Percentiles rank a stretch among this genome's conserved stretches.
These are phyloP conservation scores for Helogale parvula DNA, from an alignment of 2,113 vertebrate genomes.

Conservation along the genomic window DNA sequence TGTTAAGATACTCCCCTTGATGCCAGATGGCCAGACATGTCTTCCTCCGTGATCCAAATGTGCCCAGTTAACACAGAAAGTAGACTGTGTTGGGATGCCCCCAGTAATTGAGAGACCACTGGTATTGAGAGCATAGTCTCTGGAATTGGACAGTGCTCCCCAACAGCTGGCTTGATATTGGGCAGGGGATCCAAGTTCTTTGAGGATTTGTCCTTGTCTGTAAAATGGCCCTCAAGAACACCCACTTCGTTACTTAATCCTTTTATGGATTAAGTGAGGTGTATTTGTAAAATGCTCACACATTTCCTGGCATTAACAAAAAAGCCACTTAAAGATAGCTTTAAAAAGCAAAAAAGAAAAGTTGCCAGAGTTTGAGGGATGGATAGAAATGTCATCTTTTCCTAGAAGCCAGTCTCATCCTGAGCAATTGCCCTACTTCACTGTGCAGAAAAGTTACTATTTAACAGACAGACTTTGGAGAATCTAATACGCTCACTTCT, in stretches of 20 bases:
- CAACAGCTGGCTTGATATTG: background rate
- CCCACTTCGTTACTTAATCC: background rate
- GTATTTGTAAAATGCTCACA: background rate
- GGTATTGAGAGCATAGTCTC: background rate
- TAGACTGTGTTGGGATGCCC: background rate
- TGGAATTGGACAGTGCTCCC: background rate
- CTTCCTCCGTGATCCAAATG: background rate
- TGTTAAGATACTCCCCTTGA: background rate
- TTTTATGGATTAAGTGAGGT: background rate
- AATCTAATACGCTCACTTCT: background rate
- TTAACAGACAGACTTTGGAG: background rate
- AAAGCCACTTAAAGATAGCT: background rate
- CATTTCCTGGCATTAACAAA: background rate
- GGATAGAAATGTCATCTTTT: background rate
- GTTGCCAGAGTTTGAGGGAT: background rate
- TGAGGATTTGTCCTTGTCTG: background rate
- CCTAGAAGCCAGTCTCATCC: background rate
- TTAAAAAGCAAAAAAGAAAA: background rate
- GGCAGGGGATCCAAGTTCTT: background rate
- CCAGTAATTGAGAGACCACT: background rate
- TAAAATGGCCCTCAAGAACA: background rate
- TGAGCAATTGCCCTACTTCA: background rate
- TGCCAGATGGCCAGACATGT: background rate
- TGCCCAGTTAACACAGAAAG: background rate
- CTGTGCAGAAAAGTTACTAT: background rate